These are phyloP conservation scores for Crypturellus undulatus DNA, from an alignment of 2,113 vertebrate species.

Conservation along the genomic window DNA sequence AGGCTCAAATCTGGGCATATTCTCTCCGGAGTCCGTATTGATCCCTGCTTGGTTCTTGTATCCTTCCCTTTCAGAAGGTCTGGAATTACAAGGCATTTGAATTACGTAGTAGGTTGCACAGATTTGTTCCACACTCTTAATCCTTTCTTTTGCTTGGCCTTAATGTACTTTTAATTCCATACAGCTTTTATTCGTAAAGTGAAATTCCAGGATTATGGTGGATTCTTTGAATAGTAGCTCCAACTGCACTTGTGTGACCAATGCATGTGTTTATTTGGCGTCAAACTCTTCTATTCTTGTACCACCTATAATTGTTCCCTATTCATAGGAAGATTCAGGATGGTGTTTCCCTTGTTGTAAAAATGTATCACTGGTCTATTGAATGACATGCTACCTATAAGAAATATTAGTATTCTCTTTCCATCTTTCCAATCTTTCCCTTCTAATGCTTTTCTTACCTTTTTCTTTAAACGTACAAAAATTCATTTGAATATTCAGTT, in stretches of 20 bases:
- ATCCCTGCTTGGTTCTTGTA: background rate
- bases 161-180: background rate
- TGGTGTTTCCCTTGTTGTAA: background rate
- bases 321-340: background rate
- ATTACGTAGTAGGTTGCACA: background rate
- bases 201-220: background rate
- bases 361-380: background rate
- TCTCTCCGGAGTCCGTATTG: background rate
- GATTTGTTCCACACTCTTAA: background rate
- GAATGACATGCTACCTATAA: background rate
- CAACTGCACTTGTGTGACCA: background rate
- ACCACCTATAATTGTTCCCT: background rate
- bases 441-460: background rate
- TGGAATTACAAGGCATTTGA: background rate
- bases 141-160: background rate
- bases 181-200: background rate
- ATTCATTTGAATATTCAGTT: background rate
- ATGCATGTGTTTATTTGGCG: background rate
- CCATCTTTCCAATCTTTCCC: background rate
- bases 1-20: background rate
- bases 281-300: background rate
- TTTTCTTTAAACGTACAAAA: background rate
- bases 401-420: background rate
- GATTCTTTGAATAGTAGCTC: background rate
- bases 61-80: background rate